Evolutionary conservation across 92 coral and sea anemone species (phyloP).

Genomic region (Porites lobata): DNA sequence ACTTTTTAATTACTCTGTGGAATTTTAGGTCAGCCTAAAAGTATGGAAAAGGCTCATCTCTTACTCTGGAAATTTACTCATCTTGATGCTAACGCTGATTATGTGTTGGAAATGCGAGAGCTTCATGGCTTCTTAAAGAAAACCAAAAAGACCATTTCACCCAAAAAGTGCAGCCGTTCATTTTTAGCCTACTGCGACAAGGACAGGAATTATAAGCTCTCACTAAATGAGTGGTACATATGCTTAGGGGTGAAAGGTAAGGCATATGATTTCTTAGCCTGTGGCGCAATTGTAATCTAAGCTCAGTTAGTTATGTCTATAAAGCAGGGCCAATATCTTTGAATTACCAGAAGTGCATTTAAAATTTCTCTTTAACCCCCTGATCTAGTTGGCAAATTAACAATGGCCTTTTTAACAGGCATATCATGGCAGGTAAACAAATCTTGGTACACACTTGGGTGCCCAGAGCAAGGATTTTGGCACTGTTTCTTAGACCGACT

Average conservation of each 20-base stretch:
- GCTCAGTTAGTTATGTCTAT: too few species aligned
- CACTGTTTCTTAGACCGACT: too few species aligned
- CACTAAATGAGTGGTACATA: slow-evolving; percentile 90
- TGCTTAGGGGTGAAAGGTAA: slow-evolving; percentile 94
- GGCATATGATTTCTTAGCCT: not conserved
- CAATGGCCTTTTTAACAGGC: too few species aligned
- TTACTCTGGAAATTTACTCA: slow-evolving; percentile 90
- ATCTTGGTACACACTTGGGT: too few species aligned
- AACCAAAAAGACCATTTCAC: slow-evolving; percentile 80
- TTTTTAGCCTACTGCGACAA: slow-evolving; percentile 89
- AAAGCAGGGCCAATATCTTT: too few species aligned
- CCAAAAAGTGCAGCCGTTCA: slow-evolving; percentile 97
- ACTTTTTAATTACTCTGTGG: not conserved
- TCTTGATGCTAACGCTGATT: slow-evolving; percentile 82
- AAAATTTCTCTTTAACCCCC: too few species aligned
- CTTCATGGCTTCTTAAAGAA: slow-evolving; percentile 76
- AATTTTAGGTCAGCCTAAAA: slow-evolving; percentile 49
- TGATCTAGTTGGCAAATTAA: too few species aligned
- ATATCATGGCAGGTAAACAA: too few species aligned
- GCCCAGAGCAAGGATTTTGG: too few species aligned
- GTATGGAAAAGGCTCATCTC: slow-evolving; percentile 77
- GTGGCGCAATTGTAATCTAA: not conserved
- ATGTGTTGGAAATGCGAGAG: slow-evolving; percentile 76
- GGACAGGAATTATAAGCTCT: slow-evolving; percentile 72
- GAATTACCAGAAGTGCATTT: too few species aligned